Evolutionary conservation across 2,113 vertebrate genomes (phyloP).

Genomic region (Alligator sinensis): DNA sequence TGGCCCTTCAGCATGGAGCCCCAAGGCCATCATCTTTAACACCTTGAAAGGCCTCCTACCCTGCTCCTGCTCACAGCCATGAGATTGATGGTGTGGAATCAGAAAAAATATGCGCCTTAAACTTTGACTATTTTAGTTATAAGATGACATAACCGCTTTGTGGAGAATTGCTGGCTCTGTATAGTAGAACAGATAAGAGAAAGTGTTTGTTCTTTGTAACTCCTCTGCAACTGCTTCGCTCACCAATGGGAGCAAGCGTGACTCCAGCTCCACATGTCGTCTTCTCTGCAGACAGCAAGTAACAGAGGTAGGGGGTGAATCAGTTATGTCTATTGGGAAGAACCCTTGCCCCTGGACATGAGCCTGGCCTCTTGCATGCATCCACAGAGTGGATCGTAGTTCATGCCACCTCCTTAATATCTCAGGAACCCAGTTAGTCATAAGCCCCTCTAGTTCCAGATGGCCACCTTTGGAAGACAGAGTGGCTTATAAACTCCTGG

Average conservation of each 20-base stretch:
- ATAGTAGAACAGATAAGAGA: no score
- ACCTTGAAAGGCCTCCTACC: background rate
- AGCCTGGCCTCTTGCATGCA: background rate
- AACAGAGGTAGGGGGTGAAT: fast-evolving
- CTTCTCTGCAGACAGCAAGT: background rate
- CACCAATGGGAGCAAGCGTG: background rate
- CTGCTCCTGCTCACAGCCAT: background rate
- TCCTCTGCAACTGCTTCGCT: no score
- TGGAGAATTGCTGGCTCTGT: no score
- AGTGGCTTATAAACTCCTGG: background rate
- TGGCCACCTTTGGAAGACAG: background rate
- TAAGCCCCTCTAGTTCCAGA: constrained; percentile 60
- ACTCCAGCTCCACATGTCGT: background rate
- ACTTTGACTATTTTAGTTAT: no score
- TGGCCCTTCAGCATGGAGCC: background rate
- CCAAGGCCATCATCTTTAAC: background rate
- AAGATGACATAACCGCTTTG: no score
- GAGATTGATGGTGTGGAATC: background rate
- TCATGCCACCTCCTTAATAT: background rate
- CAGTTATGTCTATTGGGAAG: background rate
- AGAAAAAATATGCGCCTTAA: no score
- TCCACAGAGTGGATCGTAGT: background rate
- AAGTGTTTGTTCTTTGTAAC: no score
- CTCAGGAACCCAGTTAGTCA: no score
- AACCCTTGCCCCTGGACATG: background rate